Evolutionary conservation across 1,140 invertebrate species (phyloP), one percentile per base, ranked within the genome.

Genomic region (Neodiprion virginianus): DNA sequence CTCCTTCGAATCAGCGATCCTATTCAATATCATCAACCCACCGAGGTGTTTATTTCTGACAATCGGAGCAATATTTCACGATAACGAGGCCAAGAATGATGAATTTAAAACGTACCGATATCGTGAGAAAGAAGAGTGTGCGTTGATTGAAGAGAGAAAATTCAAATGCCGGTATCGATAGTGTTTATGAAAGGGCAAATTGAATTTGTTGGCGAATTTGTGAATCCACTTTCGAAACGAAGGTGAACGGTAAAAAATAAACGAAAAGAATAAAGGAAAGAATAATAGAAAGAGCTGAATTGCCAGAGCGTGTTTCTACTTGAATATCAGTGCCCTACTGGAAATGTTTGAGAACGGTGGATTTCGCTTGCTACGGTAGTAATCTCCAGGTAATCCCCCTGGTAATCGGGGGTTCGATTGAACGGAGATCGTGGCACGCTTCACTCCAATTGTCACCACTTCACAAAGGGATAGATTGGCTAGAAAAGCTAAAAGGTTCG

Each of bases 321-420:
- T 17, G 53, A 61, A 61, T 61, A 17, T 61, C 53, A 61, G n/a
- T 61, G 53, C 53, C 53, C n/a, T 61, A 12, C 11, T 14, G 53
- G 53, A 61, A 61, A 61, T 61, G 53, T 61, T 14, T 12, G 53
- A 61, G 53, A 61, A 61, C 53, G 53, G 53, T 61, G n/a, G 53
- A 61, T 61, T 17, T 61, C 53, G 53, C 53, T 61, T 61, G 11
- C 53, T 61, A 8, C 53, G 8, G 11, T 61, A 17, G 53, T 61
- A 61, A 61, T 61, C 53, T 61, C 53, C n/a, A 12, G 53, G 53
- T 61, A 61, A 61, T 61, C 53, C 53, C 53, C 53, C n/a, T 17
- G 53, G 53, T 61, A 61, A 61, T 61, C 11, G 53, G 28, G 53
- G 53, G 53, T 61, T 61, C 53, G 53, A 61, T 61, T 61, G 53